Evolutionary conservation across 2,888 invertebrate species (phyloP).

Genomic region (Ornithoptera priamus): DNA sequence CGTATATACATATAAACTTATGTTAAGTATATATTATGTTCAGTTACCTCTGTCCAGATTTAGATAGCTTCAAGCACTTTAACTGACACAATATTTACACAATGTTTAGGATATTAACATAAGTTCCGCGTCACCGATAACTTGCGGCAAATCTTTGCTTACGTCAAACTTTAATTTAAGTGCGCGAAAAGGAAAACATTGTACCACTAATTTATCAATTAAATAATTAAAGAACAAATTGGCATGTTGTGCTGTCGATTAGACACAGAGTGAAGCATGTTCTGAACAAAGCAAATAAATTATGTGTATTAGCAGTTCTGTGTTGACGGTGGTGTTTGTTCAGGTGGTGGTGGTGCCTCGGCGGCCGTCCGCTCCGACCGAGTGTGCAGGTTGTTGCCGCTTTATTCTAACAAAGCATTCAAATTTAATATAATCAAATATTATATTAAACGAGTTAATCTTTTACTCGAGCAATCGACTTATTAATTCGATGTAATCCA

Average conservation of each 20-base stretch:
- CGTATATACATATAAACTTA: too few species aligned
- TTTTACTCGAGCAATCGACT: too few species aligned
- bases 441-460: too few species aligned
- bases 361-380: conserved; percentile 1
- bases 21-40: too few species aligned
- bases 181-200: background rate
- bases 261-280: conserved; percentile 21
- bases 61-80: too few species aligned
- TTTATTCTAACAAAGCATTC: too few species aligned
- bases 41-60: too few species aligned
- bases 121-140: background rate
- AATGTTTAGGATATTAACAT: too few species aligned
- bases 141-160: background rate
- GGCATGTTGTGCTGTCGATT: conserved; percentile 21
- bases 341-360: conserved; percentile 31
- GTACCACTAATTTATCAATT: conserved; percentile 19
- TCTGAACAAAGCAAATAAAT: conserved; percentile 33
- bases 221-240: conserved; percentile 17
- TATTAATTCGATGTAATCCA: too few species aligned
- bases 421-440: too few species aligned
- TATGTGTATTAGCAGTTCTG: conserved; percentile 34
- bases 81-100: too few species aligned
- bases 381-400: conserved; percentile 14
- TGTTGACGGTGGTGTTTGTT: conserved; percentile 33
- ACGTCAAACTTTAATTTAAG: background rate